These are phyloP conservation scores for Leguminivora glycinivorella DNA, from an alignment of 1,140 invertebrate species.

Conservation along the genomic window DNA sequence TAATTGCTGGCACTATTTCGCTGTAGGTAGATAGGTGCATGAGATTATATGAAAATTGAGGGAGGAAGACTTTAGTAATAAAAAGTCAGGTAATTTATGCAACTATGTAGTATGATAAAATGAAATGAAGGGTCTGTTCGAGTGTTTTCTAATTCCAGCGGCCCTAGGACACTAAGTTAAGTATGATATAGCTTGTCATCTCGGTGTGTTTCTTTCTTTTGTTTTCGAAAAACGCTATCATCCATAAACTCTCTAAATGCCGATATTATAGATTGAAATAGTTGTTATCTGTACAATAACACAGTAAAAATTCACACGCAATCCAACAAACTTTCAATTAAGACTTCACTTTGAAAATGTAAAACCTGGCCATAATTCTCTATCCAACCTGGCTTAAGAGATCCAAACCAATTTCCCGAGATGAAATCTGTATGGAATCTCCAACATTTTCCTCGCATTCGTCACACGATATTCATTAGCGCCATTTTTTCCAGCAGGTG, in stretches of 20 bases:
- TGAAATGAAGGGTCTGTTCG: too few relatives aligned
- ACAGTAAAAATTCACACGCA: neutral
- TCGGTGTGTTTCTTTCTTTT: too few relatives aligned
- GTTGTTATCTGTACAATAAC: too few relatives aligned
- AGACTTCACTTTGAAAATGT: neutral
- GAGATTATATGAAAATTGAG: neutral
- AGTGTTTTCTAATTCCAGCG: too few relatives aligned
- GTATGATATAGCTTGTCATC: too few relatives aligned
- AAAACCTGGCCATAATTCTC: constrained; percentile 5
- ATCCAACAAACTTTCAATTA: neutral
- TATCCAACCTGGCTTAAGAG: constrained; percentile 9
- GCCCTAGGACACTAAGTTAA: too few relatives aligned
- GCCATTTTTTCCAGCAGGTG: constrained; percentile 24
- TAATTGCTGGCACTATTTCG: constrained; percentile 7
- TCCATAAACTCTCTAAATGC: too few relatives aligned
- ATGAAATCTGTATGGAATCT: constrained; percentile 17
- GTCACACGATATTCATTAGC: constrained; percentile 19
- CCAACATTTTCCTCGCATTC: constrained; percentile 11
- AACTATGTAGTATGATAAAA: too few relatives aligned
- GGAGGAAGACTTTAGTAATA: neutral
- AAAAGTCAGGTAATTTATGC: too few relatives aligned
- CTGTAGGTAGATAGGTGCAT: too few relatives aligned
- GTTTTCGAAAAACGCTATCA: too few relatives aligned
- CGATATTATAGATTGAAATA: too few relatives aligned
- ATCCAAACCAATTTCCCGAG: constrained; percentile 25